These are phyloP conservation scores for Emydoidea blandingii DNA, from an alignment of 2,797 vertebrate genomes.

Conservation along the genomic window DNA sequence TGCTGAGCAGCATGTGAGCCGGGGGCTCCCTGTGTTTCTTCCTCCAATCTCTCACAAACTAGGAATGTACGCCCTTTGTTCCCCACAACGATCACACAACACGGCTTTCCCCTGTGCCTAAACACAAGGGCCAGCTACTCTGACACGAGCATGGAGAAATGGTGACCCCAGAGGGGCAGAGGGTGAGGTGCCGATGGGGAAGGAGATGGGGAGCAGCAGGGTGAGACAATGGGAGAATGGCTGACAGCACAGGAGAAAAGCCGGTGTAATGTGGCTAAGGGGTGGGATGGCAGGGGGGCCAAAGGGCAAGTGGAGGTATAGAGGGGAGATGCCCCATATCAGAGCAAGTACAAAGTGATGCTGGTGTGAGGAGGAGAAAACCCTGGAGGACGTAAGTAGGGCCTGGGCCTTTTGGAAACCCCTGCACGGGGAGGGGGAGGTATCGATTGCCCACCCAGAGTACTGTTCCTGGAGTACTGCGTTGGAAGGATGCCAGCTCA, in stretches of 20 bases:
- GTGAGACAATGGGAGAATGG: neutral
- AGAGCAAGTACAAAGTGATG: neutral
- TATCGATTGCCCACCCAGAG: neutral
- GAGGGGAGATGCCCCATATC: no score
- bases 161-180: neutral
- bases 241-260: neutral
- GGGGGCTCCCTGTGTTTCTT: neutral
- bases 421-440: no score
- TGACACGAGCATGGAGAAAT: neutral
- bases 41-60: neutral
- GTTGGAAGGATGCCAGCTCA: neutral
- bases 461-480: neutral
- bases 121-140: neutral
- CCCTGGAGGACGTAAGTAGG: no score
- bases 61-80: neutral
- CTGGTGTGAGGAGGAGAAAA: neutral
- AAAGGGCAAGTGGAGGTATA: neutral
- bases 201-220: neutral
- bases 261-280: no score
- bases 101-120: neutral
- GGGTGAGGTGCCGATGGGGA: neutral
- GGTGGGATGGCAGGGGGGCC: no score
- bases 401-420: neutral
- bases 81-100: neutral
- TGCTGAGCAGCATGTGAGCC: neutral